Evolutionary conservation across 2,797 vertebrate genomes (phyloP).

Genomic region (Cryptoprocta ferox): DNA sequence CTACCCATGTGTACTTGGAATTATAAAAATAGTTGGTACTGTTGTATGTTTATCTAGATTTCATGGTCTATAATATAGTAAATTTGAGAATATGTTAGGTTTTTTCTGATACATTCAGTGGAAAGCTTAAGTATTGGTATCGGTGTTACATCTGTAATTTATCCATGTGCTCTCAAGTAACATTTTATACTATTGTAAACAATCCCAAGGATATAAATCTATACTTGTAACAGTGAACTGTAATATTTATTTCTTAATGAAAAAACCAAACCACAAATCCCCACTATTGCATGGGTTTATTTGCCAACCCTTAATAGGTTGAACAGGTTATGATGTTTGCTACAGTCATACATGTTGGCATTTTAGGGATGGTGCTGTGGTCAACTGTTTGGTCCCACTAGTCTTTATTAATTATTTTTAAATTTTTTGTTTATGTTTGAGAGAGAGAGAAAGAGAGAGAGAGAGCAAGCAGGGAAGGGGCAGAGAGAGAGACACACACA

Average conservation of each 20-base stretch:
- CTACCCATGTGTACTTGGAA: not conserved
- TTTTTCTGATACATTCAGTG: not conserved
- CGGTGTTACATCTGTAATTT: conserved; percentile 13
- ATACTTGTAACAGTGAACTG: not conserved
- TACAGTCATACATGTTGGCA: not conserved
- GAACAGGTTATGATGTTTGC: not conserved
- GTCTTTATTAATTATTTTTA: not conserved
- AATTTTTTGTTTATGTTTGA: too few species aligned
- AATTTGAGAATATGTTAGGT: not conserved
- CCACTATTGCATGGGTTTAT: not conserved
- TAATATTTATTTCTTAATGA: not conserved
- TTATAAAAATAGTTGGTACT: not conserved
- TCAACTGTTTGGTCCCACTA: not conserved
- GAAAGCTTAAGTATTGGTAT: not conserved
- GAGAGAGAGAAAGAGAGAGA: too few species aligned
- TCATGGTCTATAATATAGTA: not conserved
- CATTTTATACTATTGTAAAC: not conserved
- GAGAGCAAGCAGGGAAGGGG: too few species aligned
- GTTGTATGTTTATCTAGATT: not conserved
- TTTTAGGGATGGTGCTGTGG: not conserved
- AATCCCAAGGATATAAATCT: not conserved
- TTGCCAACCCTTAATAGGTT: not conserved
- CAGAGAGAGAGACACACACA: too few species aligned
- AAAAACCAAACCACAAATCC: not conserved
- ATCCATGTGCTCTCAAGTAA: not conserved